These are phyloP conservation scores for Neoniphon sammara DNA, from an alignment of 2,797 vertebrate species.

Conservation along the genomic window DNA sequence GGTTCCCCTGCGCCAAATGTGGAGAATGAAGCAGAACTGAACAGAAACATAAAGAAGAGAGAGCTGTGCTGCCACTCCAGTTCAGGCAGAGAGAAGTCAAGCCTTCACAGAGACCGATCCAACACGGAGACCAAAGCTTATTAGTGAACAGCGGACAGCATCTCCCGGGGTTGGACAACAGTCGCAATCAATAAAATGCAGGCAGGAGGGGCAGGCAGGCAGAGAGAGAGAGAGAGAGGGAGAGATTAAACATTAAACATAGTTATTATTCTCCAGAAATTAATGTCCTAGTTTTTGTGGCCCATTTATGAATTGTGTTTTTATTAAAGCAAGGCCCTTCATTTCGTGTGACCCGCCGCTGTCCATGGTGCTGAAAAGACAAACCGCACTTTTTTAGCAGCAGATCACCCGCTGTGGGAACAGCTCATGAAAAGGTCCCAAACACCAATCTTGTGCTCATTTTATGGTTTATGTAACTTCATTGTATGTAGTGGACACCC, in stretches of 20 bases:
- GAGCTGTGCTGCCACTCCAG: no score
- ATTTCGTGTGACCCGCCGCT: slow-evolving; percentile 26
- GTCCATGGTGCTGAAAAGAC: slow-evolving; percentile 50
- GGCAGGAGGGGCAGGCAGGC: no score
- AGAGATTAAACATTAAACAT: slow-evolving; percentile 56
- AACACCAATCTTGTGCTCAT: slow-evolving; percentile 6
- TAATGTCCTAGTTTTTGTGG: slow-evolving; percentile 32
- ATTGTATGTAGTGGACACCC: slow-evolving; percentile 42
- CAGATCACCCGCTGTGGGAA: no score
- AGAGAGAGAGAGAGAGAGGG: slow-evolving; percentile 24
- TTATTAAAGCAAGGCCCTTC: not conserved
- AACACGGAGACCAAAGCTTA: not conserved
- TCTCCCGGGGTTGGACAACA: not conserved
- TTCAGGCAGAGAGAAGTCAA: no score
- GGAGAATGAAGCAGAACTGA: no score
- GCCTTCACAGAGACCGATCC: no score
- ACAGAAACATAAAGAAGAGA: no score
- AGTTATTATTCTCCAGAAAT: slow-evolving; percentile 17
- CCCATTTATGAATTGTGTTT: slow-evolving; percentile 41
- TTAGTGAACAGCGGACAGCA: not conserved
- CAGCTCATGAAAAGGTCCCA: not conserved
- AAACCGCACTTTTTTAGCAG: no score
- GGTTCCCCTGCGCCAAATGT: no score
- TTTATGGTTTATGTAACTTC: slow-evolving; percentile 16
- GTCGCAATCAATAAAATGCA: not conserved